Conservation (phyloP, 2,888 invertebrate species). For the Frankliniella fusca region DNA sequence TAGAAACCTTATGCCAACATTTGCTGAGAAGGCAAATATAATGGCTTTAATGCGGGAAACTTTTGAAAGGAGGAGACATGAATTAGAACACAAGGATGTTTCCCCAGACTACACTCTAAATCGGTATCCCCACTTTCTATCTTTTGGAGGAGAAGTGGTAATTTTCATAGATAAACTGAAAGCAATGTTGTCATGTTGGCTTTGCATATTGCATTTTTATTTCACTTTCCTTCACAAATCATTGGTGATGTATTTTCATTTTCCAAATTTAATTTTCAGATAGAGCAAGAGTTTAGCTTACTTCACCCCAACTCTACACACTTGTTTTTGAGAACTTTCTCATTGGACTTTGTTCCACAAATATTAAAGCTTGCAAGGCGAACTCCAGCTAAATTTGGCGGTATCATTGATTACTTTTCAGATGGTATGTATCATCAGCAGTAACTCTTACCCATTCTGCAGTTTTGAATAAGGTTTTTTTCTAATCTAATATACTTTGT, state of each 20-base stretch:
- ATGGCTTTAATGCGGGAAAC: not conserved
- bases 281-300: not conserved
- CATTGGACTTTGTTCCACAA: not conserved
- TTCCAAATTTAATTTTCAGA: not conserved
- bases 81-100: not conserved
- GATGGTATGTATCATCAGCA: not conserved
- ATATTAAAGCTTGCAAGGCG: not conserved
- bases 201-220: too few relatives aligned
- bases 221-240: too few relatives aligned
- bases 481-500: too few relatives aligned
- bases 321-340: not conserved
- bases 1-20: not conserved
- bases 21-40: not conserved
- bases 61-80: not conserved
- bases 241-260: not conserved
- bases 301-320: not conserved
- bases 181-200: too few relatives aligned
- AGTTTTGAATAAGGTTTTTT: too few relatives aligned
- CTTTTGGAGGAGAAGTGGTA: not conserved
- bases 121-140: not conserved
- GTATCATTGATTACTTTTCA: not conserved
- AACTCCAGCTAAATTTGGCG: not conserved
- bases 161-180: not conserved
- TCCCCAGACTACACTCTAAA: not conserved
- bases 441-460: too few relatives aligned